A percentile compares a stretch with the other conserved stretches of the same genome.
These are phyloP conservation scores for Gymnarchus niloticus DNA, from an alignment of 2,113 vertebrate genomes.

Conservation along the genomic window DNA sequence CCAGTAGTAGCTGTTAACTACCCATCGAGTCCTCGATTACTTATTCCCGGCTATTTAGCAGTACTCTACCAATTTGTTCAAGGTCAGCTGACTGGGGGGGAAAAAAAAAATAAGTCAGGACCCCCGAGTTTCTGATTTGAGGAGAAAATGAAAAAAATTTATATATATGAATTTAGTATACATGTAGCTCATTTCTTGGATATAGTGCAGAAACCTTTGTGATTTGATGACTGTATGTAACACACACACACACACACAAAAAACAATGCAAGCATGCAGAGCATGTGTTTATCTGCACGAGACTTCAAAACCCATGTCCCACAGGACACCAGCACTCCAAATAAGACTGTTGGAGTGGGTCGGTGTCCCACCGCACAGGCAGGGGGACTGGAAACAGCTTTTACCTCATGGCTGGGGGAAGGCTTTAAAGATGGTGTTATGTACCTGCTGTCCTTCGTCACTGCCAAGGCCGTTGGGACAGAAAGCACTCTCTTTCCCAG, in stretches of 20 bases:
- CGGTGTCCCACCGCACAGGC: constrained; percentile 32
- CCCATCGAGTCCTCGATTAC: neutral
- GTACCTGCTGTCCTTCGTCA: constrained; percentile 49
- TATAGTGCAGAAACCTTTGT: neutral
- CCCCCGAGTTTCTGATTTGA: neutral
- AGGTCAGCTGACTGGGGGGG: too few species aligned
- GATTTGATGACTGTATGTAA: too few species aligned
- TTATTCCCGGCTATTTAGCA: too few species aligned
- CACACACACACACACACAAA: neutral
- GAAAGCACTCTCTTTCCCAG: constrained; percentile 33
- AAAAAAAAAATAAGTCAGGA: neutral
- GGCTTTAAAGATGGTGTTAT: constrained; percentile 33
- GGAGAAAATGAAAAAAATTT: neutral
- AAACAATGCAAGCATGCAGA: neutral
- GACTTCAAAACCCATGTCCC: neutral
- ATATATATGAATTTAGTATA: neutral
- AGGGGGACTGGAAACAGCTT: constrained; percentile 45
- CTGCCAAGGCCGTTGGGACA: constrained; percentile 35
- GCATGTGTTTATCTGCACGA: neutral
- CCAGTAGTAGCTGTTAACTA: neutral
- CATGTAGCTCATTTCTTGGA: neutral
- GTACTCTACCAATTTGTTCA: too few species aligned
- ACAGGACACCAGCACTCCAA: neutral
- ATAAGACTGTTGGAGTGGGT: neutral
- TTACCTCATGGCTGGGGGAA: constrained; percentile 28